These are phyloP conservation scores for Sciurus niger DNA, from an alignment of 2,113 vertebrate genomes.

Conservation along the genomic window DNA sequence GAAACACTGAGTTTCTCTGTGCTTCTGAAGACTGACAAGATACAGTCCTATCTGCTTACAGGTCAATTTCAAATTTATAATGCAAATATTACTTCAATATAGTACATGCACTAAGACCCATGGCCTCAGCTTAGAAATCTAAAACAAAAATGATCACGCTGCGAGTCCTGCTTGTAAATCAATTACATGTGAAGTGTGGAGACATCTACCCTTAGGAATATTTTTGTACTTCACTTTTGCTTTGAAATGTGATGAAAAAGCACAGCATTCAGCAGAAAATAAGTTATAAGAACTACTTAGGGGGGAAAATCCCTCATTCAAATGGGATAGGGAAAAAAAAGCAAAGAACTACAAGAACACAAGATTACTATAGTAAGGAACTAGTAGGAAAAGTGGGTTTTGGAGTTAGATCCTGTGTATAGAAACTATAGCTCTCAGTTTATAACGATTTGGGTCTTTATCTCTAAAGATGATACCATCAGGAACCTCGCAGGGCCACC, in stretches of 20 bases:
- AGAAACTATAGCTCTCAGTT: not conserved
- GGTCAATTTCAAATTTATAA: conserved; percentile 4
- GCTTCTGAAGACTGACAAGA: not conserved
- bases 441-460: not conserved
- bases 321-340: not conserved
- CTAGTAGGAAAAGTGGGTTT: not conserved
- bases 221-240: not conserved
- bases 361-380: not conserved
- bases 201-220: not conserved
- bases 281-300: not conserved
- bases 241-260: not conserved
- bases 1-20: not conserved
- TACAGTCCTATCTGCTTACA: not conserved
- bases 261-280: not conserved
- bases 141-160: not conserved
- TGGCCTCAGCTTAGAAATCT: not conserved
- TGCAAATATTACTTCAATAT: not conserved
- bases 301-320: not conserved
- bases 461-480: not conserved
- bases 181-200: not conserved
- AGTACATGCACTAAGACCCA: not conserved
- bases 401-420: not conserved
- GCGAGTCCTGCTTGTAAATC: not conserved
- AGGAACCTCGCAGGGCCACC: not conserved
- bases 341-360: not conserved